Evolutionary conservation across 2,888 invertebrate genomes (phyloP).

Genomic region (Leptothorax acervorum): DNA sequence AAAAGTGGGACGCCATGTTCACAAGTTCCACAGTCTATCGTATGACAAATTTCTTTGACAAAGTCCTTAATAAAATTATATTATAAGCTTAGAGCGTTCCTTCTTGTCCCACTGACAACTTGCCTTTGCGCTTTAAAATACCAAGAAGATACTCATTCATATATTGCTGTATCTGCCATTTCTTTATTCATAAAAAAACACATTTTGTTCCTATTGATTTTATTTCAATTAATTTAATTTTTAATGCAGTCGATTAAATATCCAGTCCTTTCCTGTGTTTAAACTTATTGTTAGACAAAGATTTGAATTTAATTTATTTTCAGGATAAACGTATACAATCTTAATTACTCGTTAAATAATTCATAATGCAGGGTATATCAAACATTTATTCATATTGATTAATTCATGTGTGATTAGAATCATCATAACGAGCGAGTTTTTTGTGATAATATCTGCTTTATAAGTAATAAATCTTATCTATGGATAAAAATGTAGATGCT

Average conservation of each 20-base stretch:
- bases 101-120: neutral
- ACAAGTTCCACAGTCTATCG: constrained; percentile 9
- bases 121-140: neutral
- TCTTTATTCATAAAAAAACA: neutral
- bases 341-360: constrained; percentile 13
- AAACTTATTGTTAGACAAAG: neutral
- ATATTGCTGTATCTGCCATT: neutral
- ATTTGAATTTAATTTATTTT: neutral
- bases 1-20: neutral
- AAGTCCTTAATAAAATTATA: constrained; percentile 3
- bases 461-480: neutral
- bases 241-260: neutral
- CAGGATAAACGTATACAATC: neutral
- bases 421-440: neutral
- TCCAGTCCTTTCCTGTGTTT: neutral
- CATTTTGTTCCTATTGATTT: neutral
- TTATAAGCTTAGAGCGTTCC: neutral
- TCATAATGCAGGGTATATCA: neutral
- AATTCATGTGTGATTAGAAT: neutral
- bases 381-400: neutral
- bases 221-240: neutral
- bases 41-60: constrained; percentile 19
- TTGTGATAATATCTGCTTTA: neutral
- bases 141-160: neutral
- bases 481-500: neutral